Conservation (phyloP, 2,113 vertebrate genomes). For the Dolichotis patagonum region DNA sequence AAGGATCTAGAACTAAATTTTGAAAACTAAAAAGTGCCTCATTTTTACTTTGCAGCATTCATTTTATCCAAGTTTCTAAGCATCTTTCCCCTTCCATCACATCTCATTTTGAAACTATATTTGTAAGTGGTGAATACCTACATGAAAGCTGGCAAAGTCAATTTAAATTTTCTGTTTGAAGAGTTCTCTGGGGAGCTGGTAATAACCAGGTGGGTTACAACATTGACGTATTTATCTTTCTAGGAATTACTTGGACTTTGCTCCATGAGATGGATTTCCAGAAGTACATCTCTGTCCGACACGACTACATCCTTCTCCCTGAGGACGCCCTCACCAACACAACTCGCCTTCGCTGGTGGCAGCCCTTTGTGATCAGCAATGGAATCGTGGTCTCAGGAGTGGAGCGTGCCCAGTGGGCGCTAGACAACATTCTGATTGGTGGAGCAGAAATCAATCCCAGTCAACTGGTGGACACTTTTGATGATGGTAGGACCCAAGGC, state of each 20-base stretch:
- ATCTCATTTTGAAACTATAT: background rate
- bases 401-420: conserved; percentile 97
- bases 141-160: background rate
- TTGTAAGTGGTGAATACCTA: background rate
- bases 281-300: conserved; percentile 95
- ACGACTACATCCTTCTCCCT: conserved; percentile 96
- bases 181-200: background rate
- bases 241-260: conserved; percentile 97
- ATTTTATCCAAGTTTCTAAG: background rate
- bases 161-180: background rate
- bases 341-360: conserved; percentile 98
- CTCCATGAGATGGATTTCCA: conserved; percentile 99
- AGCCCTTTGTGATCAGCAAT: conserved; percentile 93
- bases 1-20: conserved; percentile 35
- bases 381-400: conserved; percentile 91
- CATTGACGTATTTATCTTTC: conserved; percentile 16
- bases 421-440: conserved; percentile 97
- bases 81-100: background rate
- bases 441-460: conserved; percentile 99
- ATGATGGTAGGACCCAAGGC: conserved; percentile 91
- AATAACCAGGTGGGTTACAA: background rate
- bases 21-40: conserved; percentile 5
- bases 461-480: conserved; percentile 95
- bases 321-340: conserved; percentile 94
- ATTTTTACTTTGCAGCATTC: conserved; percentile 6